These are phyloP conservation scores for Erebia ligea DNA, from an alignment of 2,888 invertebrate species.

Conservation along the genomic window DNA sequence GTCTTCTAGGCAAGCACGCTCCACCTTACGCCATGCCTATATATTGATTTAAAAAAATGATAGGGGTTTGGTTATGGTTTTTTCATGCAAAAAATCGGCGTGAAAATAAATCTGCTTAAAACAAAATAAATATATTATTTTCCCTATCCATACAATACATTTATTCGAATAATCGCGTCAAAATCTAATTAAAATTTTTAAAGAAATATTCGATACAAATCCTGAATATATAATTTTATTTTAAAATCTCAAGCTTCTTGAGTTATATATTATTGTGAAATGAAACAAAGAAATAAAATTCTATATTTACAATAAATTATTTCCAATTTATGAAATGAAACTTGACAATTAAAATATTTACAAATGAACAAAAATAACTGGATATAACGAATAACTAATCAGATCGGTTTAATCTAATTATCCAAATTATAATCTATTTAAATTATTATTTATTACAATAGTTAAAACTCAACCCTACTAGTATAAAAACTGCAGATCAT, in stretches of 20 bases:
- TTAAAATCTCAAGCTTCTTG: slow-evolving; percentile 60
- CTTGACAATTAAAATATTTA: slow-evolving; percentile 47
- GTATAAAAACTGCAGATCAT: slow-evolving; percentile 29
- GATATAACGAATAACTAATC: slow-evolving; percentile 35
- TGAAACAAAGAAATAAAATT: slow-evolving; percentile 55
- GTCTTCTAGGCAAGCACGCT: no score
- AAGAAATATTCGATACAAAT: slow-evolving; percentile 12
- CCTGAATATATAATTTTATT: slow-evolving; percentile 40
- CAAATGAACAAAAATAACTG: slow-evolving; percentile 41
- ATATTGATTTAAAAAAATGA: no score
- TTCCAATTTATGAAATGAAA: slow-evolving; percentile 29
- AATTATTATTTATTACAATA: slow-evolving; percentile 34
- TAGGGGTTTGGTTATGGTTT: background rate
- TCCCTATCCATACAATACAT: slow-evolving; percentile 45
- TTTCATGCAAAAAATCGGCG: background rate
- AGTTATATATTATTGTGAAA: slow-evolving; percentile 40
- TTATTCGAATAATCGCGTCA: slow-evolving; percentile 28
- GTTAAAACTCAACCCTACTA: slow-evolving; percentile 24
- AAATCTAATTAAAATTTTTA: slow-evolving; percentile 27
- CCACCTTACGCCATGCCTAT: no score
- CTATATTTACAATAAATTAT: slow-evolving; percentile 63
- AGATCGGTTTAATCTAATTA: slow-evolving; percentile 40
- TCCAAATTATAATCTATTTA: slow-evolving; percentile 11
- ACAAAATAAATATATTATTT: slow-evolving; percentile 63
- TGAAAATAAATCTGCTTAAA: slow-evolving; percentile 15